These are phyloP conservation scores for Rhynchophorus ferrugineus DNA, from an alignment of 1,140 invertebrate species.

Conservation along the genomic window DNA sequence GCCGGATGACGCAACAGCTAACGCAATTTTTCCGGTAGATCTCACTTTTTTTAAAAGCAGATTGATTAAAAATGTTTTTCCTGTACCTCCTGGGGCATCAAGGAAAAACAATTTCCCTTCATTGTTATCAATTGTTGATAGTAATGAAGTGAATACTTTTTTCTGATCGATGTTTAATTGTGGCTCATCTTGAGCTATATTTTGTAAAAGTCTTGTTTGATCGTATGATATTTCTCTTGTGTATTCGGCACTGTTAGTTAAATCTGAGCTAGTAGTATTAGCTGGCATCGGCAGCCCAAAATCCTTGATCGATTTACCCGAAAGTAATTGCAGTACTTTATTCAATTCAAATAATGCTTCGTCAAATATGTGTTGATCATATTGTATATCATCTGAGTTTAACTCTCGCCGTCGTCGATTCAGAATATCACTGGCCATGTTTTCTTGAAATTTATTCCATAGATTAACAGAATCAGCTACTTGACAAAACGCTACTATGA, in stretches of 20 bases:
- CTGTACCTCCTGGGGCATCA: constrained; percentile 41
- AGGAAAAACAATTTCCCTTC: constrained; percentile 9
- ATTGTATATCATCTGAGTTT: background rate
- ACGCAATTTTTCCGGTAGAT: constrained; percentile 32
- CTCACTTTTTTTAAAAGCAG: constrained; percentile 36
- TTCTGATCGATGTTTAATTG: constrained; percentile 1
- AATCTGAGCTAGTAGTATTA: background rate
- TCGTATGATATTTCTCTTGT: background rate
- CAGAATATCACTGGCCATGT: constrained; percentile 6
- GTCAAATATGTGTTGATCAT: background rate
- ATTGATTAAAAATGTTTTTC: constrained; percentile 41
- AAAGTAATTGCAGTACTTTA: background rate
- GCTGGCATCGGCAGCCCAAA: background rate
- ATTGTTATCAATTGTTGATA: background rate
- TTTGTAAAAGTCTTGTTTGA: background rate
- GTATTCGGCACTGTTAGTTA: background rate
- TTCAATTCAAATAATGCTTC: too few relatives aligned
- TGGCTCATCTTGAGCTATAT: background rate
- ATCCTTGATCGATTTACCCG: background rate
- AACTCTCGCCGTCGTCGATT: background rate
- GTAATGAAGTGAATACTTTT: background rate
- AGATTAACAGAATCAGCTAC: constrained; percentile 8
- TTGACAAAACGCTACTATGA: constrained; percentile 18
- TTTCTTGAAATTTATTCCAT: constrained; percentile 15
- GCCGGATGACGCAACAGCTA: constrained; percentile 46